Evolutionary conservation across 2,888 invertebrate genomes (phyloP), one percentile per base, ranked within the genome.

Genomic region (Pimpla rufipes): DNA sequence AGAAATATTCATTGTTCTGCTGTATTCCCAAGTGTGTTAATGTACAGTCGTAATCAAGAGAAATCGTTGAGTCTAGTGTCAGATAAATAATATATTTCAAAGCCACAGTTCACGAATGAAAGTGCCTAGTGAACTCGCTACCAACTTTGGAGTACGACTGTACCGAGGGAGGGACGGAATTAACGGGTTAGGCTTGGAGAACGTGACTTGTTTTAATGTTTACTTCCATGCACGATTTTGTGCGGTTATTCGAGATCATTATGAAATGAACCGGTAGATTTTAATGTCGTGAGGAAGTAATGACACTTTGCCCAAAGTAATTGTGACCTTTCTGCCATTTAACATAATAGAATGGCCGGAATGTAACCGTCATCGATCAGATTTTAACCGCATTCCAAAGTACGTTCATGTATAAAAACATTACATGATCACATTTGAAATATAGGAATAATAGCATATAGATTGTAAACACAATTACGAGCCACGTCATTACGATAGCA

Each of bases 171-270:
- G 35, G 40, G 40, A 73, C 35, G 64, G 55, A 70, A 77, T 47
- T 23, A 74, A 70, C 29, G 66, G 50, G 70, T 40, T 59, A 40
- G 66, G 45, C 68, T 74, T 55, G 77, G 37, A 21, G 55, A 79
- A 83, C 83, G 83, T 83, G 83, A 83, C 83, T 83, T 47, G 77
- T 74, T 73, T 80, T 71, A 62, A 70, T 77, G 67, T 77, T 77
- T 77, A 77, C 77, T 77, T 74, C 68, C 77, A 68, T 68, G 67
- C 77, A 77, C 79, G 79, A 80, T 73, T 80, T 13, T 55, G 40
- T 11, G 11, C 45, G 29, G 55, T 77, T 74, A 73, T 74, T 62
- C 66, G 10, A 52, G 68, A 73, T 77, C 57, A 21, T 64, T 64
- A 77, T 29, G 71, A 80, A 83, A 68, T 45, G 37, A 8, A 62